Base-by-base conservation (phyloP, 2,113 vertebrate genomes). In the Melanerpes formicivorus region DNA sequence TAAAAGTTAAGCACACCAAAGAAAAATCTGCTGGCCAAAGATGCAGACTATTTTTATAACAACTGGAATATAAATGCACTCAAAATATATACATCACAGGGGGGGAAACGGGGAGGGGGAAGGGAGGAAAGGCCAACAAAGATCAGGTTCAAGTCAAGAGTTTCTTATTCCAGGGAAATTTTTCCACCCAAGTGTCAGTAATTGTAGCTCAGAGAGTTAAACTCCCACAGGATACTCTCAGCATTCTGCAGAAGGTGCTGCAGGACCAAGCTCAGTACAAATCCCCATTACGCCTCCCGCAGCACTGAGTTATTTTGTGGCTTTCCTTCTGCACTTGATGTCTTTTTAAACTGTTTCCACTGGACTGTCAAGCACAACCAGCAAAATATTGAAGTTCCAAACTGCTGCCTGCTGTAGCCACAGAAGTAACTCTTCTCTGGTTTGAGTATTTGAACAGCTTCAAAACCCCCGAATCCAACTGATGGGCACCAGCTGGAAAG, bases 91-190 rank as follows among this genome's bases (percentile, higher is more conserved):
- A 63, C 7, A 18, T 29, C 26, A 64, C 56, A 80, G 16, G 10
- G 34, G 34, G 4, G 14, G 25, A 32, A 90, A 70, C 2, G 40
- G 40, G 60, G 44, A 50, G 75, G 21, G 23, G 22, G 10, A 7
- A 40, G n/a, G 9, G 32, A 71, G 54, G 52, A 80, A 32, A 66
- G 16, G 44, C n/a, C 75, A 77, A 34, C 0, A 0, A 23, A 82
- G 56, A 85, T 56, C 40, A 90, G 56, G 54, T 80, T 85, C 42
- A 83, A 89, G 78, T 73, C 63, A 30, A 63, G 92, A 89, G 87
- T 64, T 91, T 90, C 73, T 88, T 82, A 86, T 67, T 81, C 70
- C 80, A 80, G 32, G 48, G 2, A n/a, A 86, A 37, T 44, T 88
- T 72, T 80, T 67, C 70, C 67, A 86, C 86, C 23, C 54, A 72